A percentile compares a stretch with the other conserved stretches of the same genome.
Evolutionary conservation across 2,113 vertebrate genomes (phyloP).

Genomic region (Corynorhinus townsendii): DNA sequence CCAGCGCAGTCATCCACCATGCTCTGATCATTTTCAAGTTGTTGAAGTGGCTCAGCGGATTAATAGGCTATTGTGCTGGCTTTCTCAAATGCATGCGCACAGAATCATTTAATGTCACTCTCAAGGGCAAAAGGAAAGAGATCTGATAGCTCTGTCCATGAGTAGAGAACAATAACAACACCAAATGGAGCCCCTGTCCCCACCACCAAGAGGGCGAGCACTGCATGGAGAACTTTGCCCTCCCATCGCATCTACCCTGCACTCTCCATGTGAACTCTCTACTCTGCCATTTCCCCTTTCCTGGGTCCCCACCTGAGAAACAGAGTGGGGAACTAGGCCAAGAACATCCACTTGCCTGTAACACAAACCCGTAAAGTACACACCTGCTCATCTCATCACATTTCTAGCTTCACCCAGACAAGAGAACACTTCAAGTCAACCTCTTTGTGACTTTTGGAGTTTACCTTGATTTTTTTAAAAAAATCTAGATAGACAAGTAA

Average conservation of each 20-base stretch:
- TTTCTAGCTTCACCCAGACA: background rate
- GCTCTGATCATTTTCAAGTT: constrained; percentile 35
- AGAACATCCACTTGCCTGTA: background rate
- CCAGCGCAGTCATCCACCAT: background rate
- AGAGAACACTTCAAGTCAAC: background rate
- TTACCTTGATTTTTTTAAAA: background rate
- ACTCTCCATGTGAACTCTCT: background rate
- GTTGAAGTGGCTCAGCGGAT: constrained; percentile 23
- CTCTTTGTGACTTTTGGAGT: background rate
- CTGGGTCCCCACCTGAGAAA: background rate
- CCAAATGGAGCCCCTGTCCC: background rate
- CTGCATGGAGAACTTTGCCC: background rate
- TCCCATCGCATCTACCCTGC: background rate
- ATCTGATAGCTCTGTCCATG: background rate
- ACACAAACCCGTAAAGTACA: background rate
- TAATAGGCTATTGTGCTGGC: constrained; percentile 20
- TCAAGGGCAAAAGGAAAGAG: constrained; percentile 62
- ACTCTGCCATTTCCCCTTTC: background rate
- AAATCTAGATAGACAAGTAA: background rate
- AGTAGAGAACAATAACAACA: background rate
- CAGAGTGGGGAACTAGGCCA: background rate
- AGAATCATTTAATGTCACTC: constrained; percentile 42
- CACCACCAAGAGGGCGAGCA: background rate
- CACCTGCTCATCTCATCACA: fast-evolving
- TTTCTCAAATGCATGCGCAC: background rate